These are phyloP conservation scores for Aphaenogaster ashmeadi DNA, from an alignment of 1,140 invertebrate genomes.

Conservation along the genomic window DNA sequence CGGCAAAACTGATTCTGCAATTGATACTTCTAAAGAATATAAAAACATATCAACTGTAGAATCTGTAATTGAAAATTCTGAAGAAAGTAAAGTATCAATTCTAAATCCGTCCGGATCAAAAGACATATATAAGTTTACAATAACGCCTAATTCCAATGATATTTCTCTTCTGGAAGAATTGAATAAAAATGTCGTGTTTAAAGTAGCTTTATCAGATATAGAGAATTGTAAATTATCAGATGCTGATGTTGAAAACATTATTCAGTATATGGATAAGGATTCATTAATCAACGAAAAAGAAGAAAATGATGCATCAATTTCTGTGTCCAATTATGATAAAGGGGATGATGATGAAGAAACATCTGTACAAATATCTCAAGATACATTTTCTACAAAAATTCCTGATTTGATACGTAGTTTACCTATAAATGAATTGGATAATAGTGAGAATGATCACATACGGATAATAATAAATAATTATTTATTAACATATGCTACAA, in stretches of 20 bases:
- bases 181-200: constrained; percentile 72
- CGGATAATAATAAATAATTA: constrained; percentile 41
- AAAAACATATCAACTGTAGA: background rate
- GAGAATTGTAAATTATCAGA: constrained; percentile 53
- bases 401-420: background rate
- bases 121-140: constrained; percentile 62
- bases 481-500: background rate
- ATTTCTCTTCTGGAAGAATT: constrained; percentile 71
- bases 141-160: constrained; percentile 49
- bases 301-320: background rate
- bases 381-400: constrained; percentile 11
- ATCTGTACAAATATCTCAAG: background rate
- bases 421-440: constrained; percentile 15
- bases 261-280: constrained; percentile 54
- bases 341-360: background rate
- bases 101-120: background rate
- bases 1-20: background rate
- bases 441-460: background rate
- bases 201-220: constrained; percentile 71
- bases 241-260: constrained; percentile 53
- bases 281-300: constrained; percentile 17
- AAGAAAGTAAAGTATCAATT: constrained; percentile 13
- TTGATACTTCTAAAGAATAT: background rate
- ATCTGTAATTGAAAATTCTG: background rate
- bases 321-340: background rate